These are phyloP conservation scores for Prionchulus punctatus DNA, from an alignment of 2,888 invertebrate genomes.

Conservation along the genomic window DNA sequence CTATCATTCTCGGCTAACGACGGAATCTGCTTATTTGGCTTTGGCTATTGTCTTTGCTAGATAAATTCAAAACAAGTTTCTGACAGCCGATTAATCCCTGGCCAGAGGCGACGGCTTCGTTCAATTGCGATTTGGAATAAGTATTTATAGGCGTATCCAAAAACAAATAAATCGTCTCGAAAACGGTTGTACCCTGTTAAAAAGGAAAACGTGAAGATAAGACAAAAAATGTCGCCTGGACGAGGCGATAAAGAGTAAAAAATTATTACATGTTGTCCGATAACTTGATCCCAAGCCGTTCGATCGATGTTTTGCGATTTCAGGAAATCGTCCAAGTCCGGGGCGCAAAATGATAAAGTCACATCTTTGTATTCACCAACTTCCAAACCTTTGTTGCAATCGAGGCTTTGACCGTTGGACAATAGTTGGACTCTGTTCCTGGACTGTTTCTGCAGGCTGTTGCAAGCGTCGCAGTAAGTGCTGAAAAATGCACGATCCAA, in stretches of 20 bases:
- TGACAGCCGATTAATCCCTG: slow-evolving; percentile 29
- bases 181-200: slow-evolving; percentile 26
- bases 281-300: not conserved
- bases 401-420: not conserved
- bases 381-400: slow-evolving; percentile 13
- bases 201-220: slow-evolving; percentile 23
- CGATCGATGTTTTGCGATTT: slow-evolving; percentile 24
- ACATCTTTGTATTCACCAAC: slow-evolving; percentile 26
- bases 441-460: not conserved
- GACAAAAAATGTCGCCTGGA: no score
- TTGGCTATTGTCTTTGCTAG: not conserved
- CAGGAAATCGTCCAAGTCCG: slow-evolving; percentile 26
- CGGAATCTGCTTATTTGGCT: no score
- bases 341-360: slow-evolving; percentile 26
- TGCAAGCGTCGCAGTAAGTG: slow-evolving; percentile 2
- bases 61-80: not conserved
- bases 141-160: slow-evolving; percentile 29
- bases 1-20: no score
- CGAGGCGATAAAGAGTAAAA: no score
- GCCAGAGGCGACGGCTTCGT: slow-evolving; percentile 25
- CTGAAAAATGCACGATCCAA: no score
- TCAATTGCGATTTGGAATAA: slow-evolving; percentile 21
- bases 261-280: no score
- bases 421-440: not conserved
- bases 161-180: slow-evolving; percentile 27